Evolutionary conservation across 2,888 invertebrate species (phyloP), one percentile per base, ranked within the genome.

Genomic region (Noctua pronuba): DNA sequence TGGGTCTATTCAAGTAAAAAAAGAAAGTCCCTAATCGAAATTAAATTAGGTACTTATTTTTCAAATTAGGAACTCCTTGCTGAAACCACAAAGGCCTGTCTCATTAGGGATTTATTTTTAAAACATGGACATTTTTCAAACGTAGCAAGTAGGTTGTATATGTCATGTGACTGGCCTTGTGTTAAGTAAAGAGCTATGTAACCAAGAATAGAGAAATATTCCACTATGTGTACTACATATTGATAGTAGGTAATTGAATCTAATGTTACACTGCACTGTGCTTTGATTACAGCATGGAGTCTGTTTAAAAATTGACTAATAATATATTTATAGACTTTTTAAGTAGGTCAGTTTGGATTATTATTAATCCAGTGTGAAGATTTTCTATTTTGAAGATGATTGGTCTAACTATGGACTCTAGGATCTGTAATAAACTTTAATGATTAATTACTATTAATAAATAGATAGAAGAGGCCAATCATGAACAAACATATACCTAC

Each of bases 161-260:
- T 46, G 31, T 13, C 79, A 79, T 83, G 77, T 85, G 70, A 76
- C 75, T 80, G 77, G 69, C 89, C 88, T 87, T 88, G 86, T 21
- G 67, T n/a, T 86, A 84, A 73, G 76, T 77, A 75, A 84, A 86
- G 64, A 69, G 68, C 35, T 72, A 68, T 73, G 49, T 72, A 55
- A 75, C 73, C 71, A 67, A 74, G 68, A 80, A 80, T 70, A 83
- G 73, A 74, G 73, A 82, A 73, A 79, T 67, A 70, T 74, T 68
- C 38, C 44, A 65, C 44, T 68, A 60, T 77, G 41, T 75, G 46
- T 67, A 69, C 73, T 62, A 44, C 31, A 66, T 83, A 75, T 79
- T 78, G 73, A 67, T 80, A 84, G 58, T 69, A 73, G 60, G 66
- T 82, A 78, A 86, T 82, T 75, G 62, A 71, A 76, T 65, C 62